Evolutionary conservation across 2,113 vertebrate genomes (phyloP).

Genomic region (Gasterosteus aculeatus): DNA sequence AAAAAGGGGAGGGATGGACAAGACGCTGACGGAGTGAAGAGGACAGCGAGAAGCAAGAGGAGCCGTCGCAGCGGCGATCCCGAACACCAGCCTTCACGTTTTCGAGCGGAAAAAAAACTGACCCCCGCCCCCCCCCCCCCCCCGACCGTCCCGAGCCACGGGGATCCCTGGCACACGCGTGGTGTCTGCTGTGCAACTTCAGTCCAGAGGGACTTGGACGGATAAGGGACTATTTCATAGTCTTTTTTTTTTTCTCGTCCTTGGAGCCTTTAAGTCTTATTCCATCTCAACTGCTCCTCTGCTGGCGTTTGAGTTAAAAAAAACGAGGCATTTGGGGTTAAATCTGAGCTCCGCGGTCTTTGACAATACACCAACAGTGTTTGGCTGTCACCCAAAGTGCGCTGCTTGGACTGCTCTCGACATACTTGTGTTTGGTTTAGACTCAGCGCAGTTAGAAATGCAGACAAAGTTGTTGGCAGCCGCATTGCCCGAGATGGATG

Average conservation of each 20-base stretch:
- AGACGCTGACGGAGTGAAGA: constrained; percentile 6
- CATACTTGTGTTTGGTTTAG: constrained; percentile 13
- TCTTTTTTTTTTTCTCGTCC: background rate
- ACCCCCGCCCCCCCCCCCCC: background rate
- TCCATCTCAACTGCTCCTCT: background rate
- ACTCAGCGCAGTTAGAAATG: constrained; percentile 10
- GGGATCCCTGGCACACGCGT: background rate
- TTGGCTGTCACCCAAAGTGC: constrained; percentile 8
- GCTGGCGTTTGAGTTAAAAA: background rate
- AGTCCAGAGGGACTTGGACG: constrained; percentile 1
- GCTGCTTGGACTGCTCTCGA: constrained; percentile 11
- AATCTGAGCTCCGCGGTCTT: background rate
- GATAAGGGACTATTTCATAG: background rate
- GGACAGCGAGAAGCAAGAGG: background rate
- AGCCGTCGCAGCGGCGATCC: background rate
- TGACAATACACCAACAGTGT: background rate
- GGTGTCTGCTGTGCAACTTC: constrained; percentile 13
- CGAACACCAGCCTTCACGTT: background rate
- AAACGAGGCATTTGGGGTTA: background rate
- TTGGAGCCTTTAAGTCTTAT: background rate
- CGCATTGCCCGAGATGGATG: constrained; percentile 18
- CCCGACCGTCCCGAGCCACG: background rate
- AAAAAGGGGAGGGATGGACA: background rate
- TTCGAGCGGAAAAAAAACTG: background rate
- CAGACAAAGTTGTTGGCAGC: constrained; percentile 11